Evolutionary conservation across 1,140 invertebrate genomes (phyloP), one percentile per base, ranked within the genome.

Genomic region (Nasonia vitripennis): DNA sequence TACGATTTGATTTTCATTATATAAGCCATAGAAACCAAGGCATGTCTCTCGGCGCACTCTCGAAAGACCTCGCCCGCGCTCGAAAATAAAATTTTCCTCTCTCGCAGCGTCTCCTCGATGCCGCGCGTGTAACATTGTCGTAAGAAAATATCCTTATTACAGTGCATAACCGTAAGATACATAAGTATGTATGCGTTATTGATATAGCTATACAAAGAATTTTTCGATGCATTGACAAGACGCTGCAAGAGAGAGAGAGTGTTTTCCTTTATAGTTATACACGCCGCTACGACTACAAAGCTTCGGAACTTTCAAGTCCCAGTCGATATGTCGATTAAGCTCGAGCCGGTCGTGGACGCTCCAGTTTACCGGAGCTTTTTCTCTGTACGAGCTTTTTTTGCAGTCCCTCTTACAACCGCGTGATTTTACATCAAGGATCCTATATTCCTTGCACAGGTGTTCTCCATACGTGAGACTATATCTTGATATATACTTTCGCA

Each of bases 1-100:
- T 67, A 84, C 67, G 55, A 74, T 75, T 81, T 45, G 68, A 81
- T 75, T 41, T 51, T 73, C 51, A 62, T 17, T 17, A 51, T 17
- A 51, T 62, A 62, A 62, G 27, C 23, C 34, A 67, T 73, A 23
- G 31, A 73, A 73, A 79, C 45, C 37, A 67, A 73, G 70, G 12
- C 31, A 84, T 45, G 41, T 48, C 12, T 71, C 12, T 71, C 31
- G 45, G 3, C 17, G 41, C 6, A 51, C 27, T 62, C n/a, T 23
- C 31, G 31, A 27, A 84, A 78, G 55, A 45, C 77, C 77, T 79
- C 77, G 68, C 83, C 77, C 34, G 20, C 17, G 14, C 51, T 9
- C 9, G 14, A 51, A 68, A 78, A 78, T 62, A 37, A 67, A 31
- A 20, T 34, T 20, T 34, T 83, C 37, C 14, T 67, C 27, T 81